These are phyloP conservation scores for Caenorhabditis wallacei DNA, from an alignment of 2,888 invertebrate genomes.

Conservation along the genomic window DNA sequence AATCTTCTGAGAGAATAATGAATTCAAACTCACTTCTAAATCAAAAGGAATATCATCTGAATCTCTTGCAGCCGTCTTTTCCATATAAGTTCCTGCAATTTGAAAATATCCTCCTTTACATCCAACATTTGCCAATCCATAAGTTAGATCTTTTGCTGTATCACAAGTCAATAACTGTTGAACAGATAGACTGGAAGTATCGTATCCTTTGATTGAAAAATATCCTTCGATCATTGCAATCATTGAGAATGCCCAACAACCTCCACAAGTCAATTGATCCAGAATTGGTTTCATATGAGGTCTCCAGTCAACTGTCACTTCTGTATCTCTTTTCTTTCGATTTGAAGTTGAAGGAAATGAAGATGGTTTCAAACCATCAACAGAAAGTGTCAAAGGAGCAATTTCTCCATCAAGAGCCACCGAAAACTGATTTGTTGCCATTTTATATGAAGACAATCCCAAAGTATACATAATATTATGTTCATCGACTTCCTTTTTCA, in stretches of 20 bases:
- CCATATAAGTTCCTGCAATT: constrained; percentile 63
- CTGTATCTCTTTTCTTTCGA: constrained; percentile 29
- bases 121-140: constrained; percentile 86
- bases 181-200: constrained; percentile 48
- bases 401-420: constrained; percentile 58
- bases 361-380: constrained; percentile 15
- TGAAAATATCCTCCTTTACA: constrained; percentile 91
- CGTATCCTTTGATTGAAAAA: constrained; percentile 46
- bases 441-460: constrained; percentile 54
- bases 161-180: constrained; percentile 71
- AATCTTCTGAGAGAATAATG: too few species aligned
- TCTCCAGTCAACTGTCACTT: constrained; percentile 86
- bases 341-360: background rate
- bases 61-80: constrained; percentile 30
- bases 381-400: constrained; percentile 53
- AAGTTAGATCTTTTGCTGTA: constrained; percentile 39
- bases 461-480: constrained; percentile 60
- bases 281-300: constrained; percentile 87
- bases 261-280: constrained; percentile 88
- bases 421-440: constrained; percentile 63
- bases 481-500: constrained; percentile 54
- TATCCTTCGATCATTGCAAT: constrained; percentile 67
- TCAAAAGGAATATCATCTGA: constrained; percentile 61
- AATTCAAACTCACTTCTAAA: constrained; percentile 19
- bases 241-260: constrained; percentile 93